These are phyloP conservation scores for Engystomops pustulosus DNA, from an alignment of 2,113 vertebrate genomes.

Conservation along the genomic window DNA sequence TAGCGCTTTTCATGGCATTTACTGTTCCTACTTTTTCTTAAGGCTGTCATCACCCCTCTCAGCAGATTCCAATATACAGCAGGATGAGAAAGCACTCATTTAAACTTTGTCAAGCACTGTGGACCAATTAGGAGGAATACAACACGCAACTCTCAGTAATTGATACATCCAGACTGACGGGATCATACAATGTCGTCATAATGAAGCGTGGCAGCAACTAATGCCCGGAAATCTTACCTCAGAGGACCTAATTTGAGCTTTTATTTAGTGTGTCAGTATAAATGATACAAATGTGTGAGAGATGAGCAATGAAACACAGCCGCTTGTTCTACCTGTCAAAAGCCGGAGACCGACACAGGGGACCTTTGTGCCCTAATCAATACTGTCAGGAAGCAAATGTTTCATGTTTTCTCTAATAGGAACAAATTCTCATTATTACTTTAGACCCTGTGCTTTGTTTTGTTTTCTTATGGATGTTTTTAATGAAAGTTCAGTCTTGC, in stretches of 20 bases:
- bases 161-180: slow-evolving; percentile 34
- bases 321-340: slow-evolving; percentile 44
- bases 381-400: slow-evolving; percentile 53
- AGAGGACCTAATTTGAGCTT: slow-evolving; percentile 54
- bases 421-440: slow-evolving; percentile 54
- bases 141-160: slow-evolving; percentile 45
- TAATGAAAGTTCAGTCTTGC: slow-evolving; percentile 53
- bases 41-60: neutral
- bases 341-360: neutral
- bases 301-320: slow-evolving; percentile 32
- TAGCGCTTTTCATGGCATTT: neutral
- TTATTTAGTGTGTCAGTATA: slow-evolving; percentile 31
- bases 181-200: slow-evolving; percentile 49
- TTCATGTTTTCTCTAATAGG: slow-evolving; percentile 57
- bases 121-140: slow-evolving; percentile 49
- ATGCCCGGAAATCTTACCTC: slow-evolving; percentile 52
- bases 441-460: slow-evolving; percentile 16
- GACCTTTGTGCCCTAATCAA: slow-evolving; percentile 57
- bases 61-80: neutral
- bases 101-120: slow-evolving; percentile 24
- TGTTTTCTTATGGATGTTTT: slow-evolving; percentile 12
- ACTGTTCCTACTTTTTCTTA: slow-evolving; percentile 5
- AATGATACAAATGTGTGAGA: slow-evolving; percentile 55
- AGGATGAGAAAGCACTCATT: neutral
- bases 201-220: slow-evolving; percentile 34